Base-by-base conservation (phyloP, 2,888 invertebrate genomes). In the Rhingia campestris region DNA sequence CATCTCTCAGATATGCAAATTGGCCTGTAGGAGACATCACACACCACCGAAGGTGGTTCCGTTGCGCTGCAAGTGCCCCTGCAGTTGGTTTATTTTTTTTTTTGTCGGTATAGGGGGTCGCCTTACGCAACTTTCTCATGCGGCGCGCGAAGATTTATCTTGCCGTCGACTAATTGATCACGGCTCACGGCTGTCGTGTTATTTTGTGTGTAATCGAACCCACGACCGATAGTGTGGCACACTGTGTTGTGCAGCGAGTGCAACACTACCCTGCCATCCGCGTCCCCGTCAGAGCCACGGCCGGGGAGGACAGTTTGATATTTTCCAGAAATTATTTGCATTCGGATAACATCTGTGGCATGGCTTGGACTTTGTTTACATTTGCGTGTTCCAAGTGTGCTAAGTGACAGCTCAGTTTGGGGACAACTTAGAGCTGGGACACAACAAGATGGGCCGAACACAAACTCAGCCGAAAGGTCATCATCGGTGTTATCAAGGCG, bases 41-140 rank as follows among this genome's bases (percentile, higher is more conserved):
- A 79, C 59, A 70, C 43, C 39, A 69, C 58, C 69, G 84, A 84
- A 84, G 84, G 80, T 80, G 79, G 74, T 80, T 84, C 84, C 80
- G 74, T 74, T 77, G 43, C 7, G 9, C 22, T 22, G 22, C 22
- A 22, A 22, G 22, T 22, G 22, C 22, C 22, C 22, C 22, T 22
- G 22, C 22, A 2, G 2, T 22, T 22, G 22, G 22, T 2, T 22
- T 22, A 2, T 22, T 22, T 22, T 22, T 22, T 22, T 22, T 22
- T 22, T 22, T 1, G 22, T 22, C 33, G 41, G 32, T 22, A 35
- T 58, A 49, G 66, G 49, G 77, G 61, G 72, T 77, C 30, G 4
- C 41, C 84, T 84, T 84, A 84, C 84, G 84, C 84, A 84, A 84
- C 80, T 84, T 84, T 84, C 84, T 66, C 84, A 84, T 80, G 84